Percentiles rank a stretch among this genome's conserved stretches.
Evolutionary conservation across 1,140 invertebrate species (phyloP).

Genomic region (Anagrus nilaparvatae): DNA sequence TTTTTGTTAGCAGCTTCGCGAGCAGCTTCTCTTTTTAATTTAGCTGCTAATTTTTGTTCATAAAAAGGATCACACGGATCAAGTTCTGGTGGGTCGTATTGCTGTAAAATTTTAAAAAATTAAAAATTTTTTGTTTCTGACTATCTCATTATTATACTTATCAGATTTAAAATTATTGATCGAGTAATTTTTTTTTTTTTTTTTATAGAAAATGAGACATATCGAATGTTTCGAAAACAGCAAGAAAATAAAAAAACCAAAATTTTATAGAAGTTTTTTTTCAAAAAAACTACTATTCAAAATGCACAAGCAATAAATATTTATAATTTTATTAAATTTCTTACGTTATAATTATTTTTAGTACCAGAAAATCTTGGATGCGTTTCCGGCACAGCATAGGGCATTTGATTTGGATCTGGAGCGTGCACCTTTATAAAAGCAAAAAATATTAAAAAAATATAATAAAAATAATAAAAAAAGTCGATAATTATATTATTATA

Average conservation of each 20-base stretch:
- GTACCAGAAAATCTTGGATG: slow-evolving; percentile 3
- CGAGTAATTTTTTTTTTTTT: too few relatives aligned
- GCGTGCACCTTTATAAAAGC: slow-evolving; percentile 12
- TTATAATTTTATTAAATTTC: background rate
- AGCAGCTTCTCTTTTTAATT: slow-evolving; percentile 2
- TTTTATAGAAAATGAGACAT: too few relatives aligned
- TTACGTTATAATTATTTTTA: slow-evolving; percentile 10
- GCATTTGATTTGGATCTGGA: slow-evolving; percentile 17
- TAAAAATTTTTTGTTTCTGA: too few relatives aligned
- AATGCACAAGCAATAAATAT: too few relatives aligned
- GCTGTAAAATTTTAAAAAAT: background rate
- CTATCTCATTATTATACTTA: too few relatives aligned
- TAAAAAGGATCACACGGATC: slow-evolving; percentile 30
- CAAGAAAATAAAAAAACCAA: too few relatives aligned
- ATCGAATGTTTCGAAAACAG: too few relatives aligned
- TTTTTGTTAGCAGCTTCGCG: slow-evolving; percentile 29
- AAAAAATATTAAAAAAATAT: slow-evolving; percentile 8
- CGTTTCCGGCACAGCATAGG: slow-evolving; percentile 19
- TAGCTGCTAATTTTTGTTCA: slow-evolving; percentile 13
- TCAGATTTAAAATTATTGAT: too few relatives aligned
- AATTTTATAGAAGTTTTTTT: too few relatives aligned
- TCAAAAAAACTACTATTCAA: too few relatives aligned
- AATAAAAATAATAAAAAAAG: slow-evolving; percentile 5
- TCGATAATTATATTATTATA: too few relatives aligned
- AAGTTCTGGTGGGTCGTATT: slow-evolving; percentile 17